Evolutionary conservation across 2,888 invertebrate species (phyloP), one percentile per base, ranked within the genome.

Genomic region (Noctua comes): DNA sequence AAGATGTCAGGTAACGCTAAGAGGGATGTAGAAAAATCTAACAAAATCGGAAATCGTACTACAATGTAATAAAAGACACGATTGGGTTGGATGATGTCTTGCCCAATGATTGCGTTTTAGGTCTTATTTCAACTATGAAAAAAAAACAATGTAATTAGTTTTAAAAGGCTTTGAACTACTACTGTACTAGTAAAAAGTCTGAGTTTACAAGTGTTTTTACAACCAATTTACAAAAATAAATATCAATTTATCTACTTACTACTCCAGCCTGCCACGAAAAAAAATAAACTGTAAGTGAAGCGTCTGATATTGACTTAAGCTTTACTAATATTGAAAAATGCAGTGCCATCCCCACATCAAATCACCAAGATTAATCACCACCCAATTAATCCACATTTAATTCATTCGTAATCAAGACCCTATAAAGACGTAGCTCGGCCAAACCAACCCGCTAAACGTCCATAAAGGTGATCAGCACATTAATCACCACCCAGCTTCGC

Each of bases 401-500:
- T n/a, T 69, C 27, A 76, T 65, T 64, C 64, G 68, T 27, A 75
- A 51, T 73, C 40, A 31, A 59, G 48, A 76, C 3, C 21, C 16
- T 66, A 73, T 82, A 72, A 74, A 86, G 86, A 83, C 21, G 69
- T 83, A 59, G 51, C 70, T 66, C 43, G 27, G 27, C 73, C 64
- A 54, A 65, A 82, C 62, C 66, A 79, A 83, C 76, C 27, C 31
- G 69, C 85, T 84, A 86, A 86, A 78, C 78, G 78, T 24, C 66
- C 59, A 31, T 86, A 81, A 85, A 76, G 77, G 81, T 81, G 86
- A 85, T 85, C 84, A 76, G 71, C 64, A n/a, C 76, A 86, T 86
- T 87, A 64, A 87, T 87, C 85, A 87, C 85, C 83, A 74, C n/a
- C 62, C n/a, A 72, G 65, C 59, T 68, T 31, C 74, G 66, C 31